Percentiles rank a stretch among this genome's conserved stretches.
Evolutionary conservation across 2,797 vertebrate genomes (phyloP).

Genomic region (Podarcis siculus): DNA sequence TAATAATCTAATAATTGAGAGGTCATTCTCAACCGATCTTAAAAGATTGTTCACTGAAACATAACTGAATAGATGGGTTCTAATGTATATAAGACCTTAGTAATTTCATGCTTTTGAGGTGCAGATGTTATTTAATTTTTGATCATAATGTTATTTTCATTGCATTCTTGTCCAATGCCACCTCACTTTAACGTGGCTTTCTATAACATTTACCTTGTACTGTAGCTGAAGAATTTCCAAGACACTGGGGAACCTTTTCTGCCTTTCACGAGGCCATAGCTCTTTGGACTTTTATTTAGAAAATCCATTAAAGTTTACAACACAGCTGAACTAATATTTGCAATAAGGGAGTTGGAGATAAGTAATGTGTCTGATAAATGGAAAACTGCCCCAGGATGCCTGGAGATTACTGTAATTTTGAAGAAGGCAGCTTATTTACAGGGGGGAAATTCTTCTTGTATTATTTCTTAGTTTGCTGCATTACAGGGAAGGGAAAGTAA

Average conservation of each 20-base stretch:
- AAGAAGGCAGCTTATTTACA: slow-evolving; percentile 17
- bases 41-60: background rate
- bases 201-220: background rate
- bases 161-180: background rate
- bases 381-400: slow-evolving; percentile 12
- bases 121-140: background rate
- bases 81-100: background rate
- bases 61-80: background rate
- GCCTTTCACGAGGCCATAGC: background rate
- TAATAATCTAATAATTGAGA: background rate
- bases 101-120: background rate
- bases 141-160: background rate
- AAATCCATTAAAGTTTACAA: slow-evolving; percentile 37
- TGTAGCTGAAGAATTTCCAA: background rate
- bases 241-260: background rate
- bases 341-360: slow-evolving; percentile 26
- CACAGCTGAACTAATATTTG: background rate
- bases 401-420: slow-evolving; percentile 11
- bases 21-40: background rate
- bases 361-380: slow-evolving; percentile 37
- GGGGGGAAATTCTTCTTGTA: background rate
- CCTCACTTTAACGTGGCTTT: background rate
- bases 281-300: slow-evolving; percentile 36
- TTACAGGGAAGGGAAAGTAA: background rate
- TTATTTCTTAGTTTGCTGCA: background rate